Conservation (phyloP, 2,113 vertebrate species). For the Carettochelys insculpta region DNA sequence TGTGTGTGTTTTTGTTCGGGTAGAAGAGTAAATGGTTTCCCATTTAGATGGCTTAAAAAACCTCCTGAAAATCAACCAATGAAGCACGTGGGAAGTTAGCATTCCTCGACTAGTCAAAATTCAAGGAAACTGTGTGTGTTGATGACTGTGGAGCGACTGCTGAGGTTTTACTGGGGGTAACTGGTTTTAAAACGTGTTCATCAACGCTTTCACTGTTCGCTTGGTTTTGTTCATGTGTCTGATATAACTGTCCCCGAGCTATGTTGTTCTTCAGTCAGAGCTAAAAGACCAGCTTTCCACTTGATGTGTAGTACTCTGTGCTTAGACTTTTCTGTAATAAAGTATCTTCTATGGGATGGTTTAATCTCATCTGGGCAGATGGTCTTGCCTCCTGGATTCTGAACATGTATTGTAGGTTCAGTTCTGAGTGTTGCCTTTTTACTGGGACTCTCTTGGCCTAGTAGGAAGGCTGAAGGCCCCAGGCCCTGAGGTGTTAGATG, state of each 20-base stretch:
- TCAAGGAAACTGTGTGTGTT: neutral
- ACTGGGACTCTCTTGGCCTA: neutral
- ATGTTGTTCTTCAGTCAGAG: neutral
- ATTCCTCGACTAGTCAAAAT: neutral
- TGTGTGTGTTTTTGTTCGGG: neutral
- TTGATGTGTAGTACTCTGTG: neutral
- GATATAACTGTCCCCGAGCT: neutral
- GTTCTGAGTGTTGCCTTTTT: neutral
- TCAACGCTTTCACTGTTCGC: neutral
- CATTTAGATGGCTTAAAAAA: neutral
- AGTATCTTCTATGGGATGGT: constrained; percentile 1
- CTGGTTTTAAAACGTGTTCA: neutral
- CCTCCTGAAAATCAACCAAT: neutral
- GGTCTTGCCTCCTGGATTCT: neutral
- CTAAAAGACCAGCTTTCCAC: neutral
- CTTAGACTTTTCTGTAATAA: neutral
- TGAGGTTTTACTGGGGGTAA: neutral
- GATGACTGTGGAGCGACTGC: neutral
- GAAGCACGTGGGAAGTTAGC: neutral
- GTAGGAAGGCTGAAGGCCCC: neutral
- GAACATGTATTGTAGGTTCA: neutral
- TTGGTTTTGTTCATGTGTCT: neutral
- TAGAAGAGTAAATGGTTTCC: neutral
- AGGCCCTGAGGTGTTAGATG: neutral
- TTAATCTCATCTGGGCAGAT: neutral